Evolutionary conservation across 2,797 vertebrate species (phyloP).

Genomic region (Emys orbicularis): DNA sequence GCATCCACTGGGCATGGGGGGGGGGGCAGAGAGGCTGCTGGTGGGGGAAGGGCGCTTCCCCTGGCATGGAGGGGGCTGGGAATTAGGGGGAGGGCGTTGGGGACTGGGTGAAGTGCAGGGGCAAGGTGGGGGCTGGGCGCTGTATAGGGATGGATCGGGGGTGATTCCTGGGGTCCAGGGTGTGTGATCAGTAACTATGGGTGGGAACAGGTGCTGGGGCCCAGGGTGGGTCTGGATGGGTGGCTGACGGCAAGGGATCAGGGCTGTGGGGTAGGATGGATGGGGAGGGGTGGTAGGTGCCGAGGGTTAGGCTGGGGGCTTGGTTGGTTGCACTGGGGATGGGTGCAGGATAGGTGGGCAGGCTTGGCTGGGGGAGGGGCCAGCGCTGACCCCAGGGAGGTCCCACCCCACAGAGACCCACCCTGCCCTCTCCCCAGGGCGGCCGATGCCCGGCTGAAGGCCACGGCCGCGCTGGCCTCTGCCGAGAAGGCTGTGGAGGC

Average conservation of each 20-base stretch:
- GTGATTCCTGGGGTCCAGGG: background rate
- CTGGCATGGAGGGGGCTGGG: background rate
- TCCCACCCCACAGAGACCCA: background rate
- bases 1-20: constrained; percentile 33
- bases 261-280: no score
- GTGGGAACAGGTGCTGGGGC: background rate
- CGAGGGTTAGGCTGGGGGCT: background rate
- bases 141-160: background rate
- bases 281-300: background rate
- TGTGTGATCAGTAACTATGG: background rate
- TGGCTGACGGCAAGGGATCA: background rate
- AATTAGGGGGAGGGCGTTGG: background rate
- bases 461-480: constrained; percentile 73
- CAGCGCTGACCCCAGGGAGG: background rate
- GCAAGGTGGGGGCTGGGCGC: background rate
- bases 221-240: background rate
- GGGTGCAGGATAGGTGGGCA: background rate
- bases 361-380: background rate
- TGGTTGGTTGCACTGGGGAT: no score
- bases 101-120: background rate
- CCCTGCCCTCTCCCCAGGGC: constrained; percentile 64
- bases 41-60: background rate
- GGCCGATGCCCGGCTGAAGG: constrained; percentile 79
- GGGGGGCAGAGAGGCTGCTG: background rate
- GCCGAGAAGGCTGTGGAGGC: constrained; percentile 80